A percentile compares a stretch with the other conserved stretches of the same genome.
Evolutionary conservation across 37 sponge, comb jelly and placozoan species (phyloP).

Genomic region (Cladorhizidae sp.): DNA sequence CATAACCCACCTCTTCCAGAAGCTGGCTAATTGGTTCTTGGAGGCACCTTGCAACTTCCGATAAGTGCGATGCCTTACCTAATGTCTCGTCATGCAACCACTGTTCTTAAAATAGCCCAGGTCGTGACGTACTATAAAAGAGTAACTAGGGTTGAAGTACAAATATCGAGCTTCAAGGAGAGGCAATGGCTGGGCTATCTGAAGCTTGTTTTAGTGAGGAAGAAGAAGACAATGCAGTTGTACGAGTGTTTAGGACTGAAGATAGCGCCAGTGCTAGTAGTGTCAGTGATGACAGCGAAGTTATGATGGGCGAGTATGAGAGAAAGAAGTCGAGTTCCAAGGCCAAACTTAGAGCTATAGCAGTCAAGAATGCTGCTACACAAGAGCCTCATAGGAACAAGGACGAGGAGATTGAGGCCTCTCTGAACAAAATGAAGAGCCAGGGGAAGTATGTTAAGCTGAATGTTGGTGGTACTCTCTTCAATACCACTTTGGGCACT

Average conservation of each 20-base stretch:
- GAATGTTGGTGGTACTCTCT: slow-evolving; percentile 95
- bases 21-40: too few relatives aligned
- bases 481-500: slow-evolving; percentile 90
- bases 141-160: not conserved
- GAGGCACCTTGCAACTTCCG: too few relatives aligned
- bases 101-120: slow-evolving; percentile 17
- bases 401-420: slow-evolving; percentile 53
- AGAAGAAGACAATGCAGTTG: slow-evolving; percentile 44
- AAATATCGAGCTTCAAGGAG: not conserved
- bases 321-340: not conserved
- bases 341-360: slow-evolving; percentile 2
- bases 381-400: slow-evolving; percentile 4
- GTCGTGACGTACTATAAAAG: not conserved
- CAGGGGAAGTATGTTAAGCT: slow-evolving; percentile 90
- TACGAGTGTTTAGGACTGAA: not conserved
- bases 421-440: slow-evolving; percentile 41
- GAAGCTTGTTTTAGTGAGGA: slow-evolving; percentile 30
- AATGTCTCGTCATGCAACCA: too few relatives aligned
- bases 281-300: slow-evolving; percentile 21
- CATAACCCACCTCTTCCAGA: too few relatives aligned
- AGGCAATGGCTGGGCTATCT: not conserved
- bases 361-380: not conserved
- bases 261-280: not conserved
- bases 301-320: not conserved
- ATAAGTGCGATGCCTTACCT: too few relatives aligned